Conservation (phyloP, 2,797 vertebrate genomes). For the Microtus obscurus region DNA sequence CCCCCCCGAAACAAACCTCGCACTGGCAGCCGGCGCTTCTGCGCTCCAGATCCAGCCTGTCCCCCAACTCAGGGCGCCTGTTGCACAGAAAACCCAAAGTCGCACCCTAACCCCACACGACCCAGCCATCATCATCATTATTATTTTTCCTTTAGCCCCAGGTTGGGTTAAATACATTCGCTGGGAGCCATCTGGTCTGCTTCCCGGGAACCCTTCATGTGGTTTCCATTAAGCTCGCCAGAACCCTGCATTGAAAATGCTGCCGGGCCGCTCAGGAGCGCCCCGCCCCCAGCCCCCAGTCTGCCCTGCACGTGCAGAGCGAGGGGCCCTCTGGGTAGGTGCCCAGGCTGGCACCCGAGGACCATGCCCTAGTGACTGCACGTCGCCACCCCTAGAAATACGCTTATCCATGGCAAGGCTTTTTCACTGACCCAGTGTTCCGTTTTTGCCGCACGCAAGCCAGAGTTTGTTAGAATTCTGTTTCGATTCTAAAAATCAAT, state of each 20-base stretch:
- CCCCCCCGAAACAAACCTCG: no score
- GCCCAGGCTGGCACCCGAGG: not conserved
- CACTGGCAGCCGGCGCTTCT: not conserved
- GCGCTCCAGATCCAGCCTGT: no score
- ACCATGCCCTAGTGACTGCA: not conserved
- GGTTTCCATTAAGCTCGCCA: slow-evolving; percentile 76
- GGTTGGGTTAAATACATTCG: slow-evolving; percentile 49
- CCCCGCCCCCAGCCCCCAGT: not conserved
- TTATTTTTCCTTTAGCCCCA: slow-evolving; percentile 14
- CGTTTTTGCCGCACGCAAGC: not conserved
- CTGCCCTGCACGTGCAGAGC: not conserved
- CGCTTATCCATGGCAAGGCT: not conserved
- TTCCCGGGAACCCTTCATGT: slow-evolving; percentile 58
- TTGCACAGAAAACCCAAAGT: slow-evolving; percentile 28
- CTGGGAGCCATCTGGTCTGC: slow-evolving; percentile 65
- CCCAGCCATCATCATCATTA: not conserved
- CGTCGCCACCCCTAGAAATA: not conserved
- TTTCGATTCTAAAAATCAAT: not conserved
- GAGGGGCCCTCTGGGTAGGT: not conserved
- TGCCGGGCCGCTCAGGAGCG: not conserved
- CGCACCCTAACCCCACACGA: not conserved
- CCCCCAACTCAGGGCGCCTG: not conserved
- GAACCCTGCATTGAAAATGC: slow-evolving; percentile 48
- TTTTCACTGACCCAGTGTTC: not conserved
- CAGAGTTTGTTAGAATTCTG: slow-evolving; percentile 41